Percentiles rank a stretch among this genome's conserved stretches.
Evolutionary conservation across 2,888 invertebrate genomes (phyloP).

Genomic region (Andrena praecox): DNA sequence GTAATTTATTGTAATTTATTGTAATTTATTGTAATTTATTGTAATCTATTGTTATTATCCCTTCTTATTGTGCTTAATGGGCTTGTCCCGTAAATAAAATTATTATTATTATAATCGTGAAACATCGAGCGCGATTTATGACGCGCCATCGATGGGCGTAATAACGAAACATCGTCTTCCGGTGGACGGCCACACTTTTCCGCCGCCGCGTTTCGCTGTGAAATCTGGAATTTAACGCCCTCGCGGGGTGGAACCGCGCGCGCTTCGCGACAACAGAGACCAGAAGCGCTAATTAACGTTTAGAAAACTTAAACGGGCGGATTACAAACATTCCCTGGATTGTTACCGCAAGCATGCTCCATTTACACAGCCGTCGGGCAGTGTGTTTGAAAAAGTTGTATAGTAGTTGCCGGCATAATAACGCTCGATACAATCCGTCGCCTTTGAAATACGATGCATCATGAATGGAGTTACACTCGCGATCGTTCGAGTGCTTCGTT

Average conservation of each 20-base stretch:
- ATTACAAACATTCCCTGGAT: conserved; percentile 22
- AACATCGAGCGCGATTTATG: conserved; percentile 41
- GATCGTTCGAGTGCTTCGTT: conserved; percentile 56
- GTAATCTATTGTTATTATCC: too few species aligned
- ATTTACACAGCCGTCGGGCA: conserved; percentile 24
- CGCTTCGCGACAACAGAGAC: not conserved
- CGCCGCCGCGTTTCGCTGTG: conserved; percentile 45
- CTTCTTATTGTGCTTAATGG: too few species aligned
- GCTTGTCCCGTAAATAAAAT: too few species aligned
- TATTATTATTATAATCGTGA: conserved; percentile 49
- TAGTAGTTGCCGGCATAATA: not conserved
- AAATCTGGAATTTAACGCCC: conserved; percentile 60
- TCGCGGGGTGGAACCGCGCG: conserved; percentile 13
- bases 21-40: too few species aligned
- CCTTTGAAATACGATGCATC: conserved; percentile 53
- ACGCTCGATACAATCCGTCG: conserved; percentile 27
- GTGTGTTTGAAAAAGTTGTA: conserved; percentile 32
- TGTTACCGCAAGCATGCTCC: conserved; percentile 1
- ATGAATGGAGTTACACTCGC: conserved; percentile 49
- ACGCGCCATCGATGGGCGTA: conserved; percentile 43
- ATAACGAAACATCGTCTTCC: conserved; percentile 51
- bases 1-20: too few species aligned
- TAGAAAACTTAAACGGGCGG: conserved; percentile 4
- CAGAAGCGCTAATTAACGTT: conserved; percentile 25
- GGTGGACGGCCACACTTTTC: conserved; percentile 40